Conservation (phyloP, 2,888 invertebrate species). For the Cheilosia soror region DNA sequence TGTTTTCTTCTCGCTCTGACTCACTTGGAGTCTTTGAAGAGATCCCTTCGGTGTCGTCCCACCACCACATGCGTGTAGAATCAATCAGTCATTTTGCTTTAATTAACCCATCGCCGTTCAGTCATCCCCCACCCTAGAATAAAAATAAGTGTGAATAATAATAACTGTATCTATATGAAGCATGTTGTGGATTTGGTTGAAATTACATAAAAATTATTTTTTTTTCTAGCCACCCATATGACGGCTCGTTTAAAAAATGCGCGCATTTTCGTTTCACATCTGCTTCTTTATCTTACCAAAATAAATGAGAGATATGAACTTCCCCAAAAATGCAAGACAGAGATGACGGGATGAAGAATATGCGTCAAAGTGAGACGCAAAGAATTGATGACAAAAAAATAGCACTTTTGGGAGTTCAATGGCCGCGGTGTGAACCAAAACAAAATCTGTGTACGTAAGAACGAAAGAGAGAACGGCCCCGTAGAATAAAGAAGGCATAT, state of each 20-base stretch:
- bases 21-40: neutral
- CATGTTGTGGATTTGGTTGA: neutral
- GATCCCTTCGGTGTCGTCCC: neutral
- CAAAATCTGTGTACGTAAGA: slow-evolving; percentile 59
- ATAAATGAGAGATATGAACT: slow-evolving; percentile 10
- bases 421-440: slow-evolving; percentile 77
- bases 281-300: slow-evolving; percentile 17
- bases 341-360: neutral
- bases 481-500: slow-evolving; percentile 27
- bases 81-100: slow-evolving; percentile 65
- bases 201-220: slow-evolving; percentile 25
- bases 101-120: slow-evolving; percentile 57
- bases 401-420: slow-evolving; percentile 77
- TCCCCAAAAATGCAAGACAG: slow-evolving; percentile 23
- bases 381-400: slow-evolving; percentile 4
- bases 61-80: slow-evolving; percentile 15
- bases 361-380: neutral
- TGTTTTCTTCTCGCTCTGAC: slow-evolving; percentile 60
- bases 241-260: slow-evolving; percentile 19
- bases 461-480: neutral
- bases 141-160: neutral
- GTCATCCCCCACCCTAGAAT: slow-evolving; percentile 49
- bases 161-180: neutral
- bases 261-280: slow-evolving; percentile 33
- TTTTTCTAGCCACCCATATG: neutral